phyloP scores from a whole-genome alignment of 1,140 invertebrate genomes.

The Drosophila leontia region DNA sequence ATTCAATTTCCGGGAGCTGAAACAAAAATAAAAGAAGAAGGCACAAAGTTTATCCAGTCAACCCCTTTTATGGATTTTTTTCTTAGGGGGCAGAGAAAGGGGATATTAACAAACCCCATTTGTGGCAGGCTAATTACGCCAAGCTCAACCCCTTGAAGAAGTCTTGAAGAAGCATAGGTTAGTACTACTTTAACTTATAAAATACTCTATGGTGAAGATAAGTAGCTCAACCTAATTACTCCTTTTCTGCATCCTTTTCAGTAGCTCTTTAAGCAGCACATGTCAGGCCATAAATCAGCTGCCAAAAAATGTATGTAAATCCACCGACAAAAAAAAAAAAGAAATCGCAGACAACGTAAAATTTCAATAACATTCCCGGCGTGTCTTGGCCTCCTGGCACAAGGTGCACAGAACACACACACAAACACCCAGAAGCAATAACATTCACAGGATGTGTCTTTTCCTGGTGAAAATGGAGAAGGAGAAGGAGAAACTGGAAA shows the following conservation, averaged over 20 bases:
- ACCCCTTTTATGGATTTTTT: slow-evolving; percentile 57
- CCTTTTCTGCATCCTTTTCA: slow-evolving; percentile 11
- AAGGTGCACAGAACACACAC: slow-evolving; percentile 52
- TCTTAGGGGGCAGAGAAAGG: background rate
- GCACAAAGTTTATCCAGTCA: slow-evolving; percentile 68
- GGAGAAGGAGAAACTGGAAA: slow-evolving; percentile 47
- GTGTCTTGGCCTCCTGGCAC: slow-evolving; percentile 33
- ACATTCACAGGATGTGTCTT: slow-evolving; percentile 16
- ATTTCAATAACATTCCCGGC: slow-evolving; percentile 71
- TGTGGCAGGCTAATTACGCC: slow-evolving; percentile 68
- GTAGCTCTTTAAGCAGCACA: slow-evolving; percentile 17
- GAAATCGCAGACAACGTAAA: slow-evolving; percentile 78
- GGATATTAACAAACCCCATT: slow-evolving; percentile 52
- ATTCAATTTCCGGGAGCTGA: slow-evolving; percentile 77
- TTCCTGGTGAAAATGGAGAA: slow-evolving; percentile 4
- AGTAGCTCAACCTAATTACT: slow-evolving; percentile 52
- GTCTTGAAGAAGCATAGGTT: slow-evolving; percentile 14
- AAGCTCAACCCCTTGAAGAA: slow-evolving; percentile 23
- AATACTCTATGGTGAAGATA: background rate
- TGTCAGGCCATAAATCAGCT: slow-evolving; percentile 66
- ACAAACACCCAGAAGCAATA: slow-evolving; percentile 35
- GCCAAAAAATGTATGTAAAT: slow-evolving; percentile 65
- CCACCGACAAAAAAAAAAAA: slow-evolving; percentile 36
- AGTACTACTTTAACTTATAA: background rate
- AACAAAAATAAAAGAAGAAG: slow-evolving; percentile 78